Percentiles rank a stretch among this genome's conserved stretches.
Evolutionary conservation across 2,797 vertebrate genomes (phyloP).

Genomic region (Novumbra hubbsi): DNA sequence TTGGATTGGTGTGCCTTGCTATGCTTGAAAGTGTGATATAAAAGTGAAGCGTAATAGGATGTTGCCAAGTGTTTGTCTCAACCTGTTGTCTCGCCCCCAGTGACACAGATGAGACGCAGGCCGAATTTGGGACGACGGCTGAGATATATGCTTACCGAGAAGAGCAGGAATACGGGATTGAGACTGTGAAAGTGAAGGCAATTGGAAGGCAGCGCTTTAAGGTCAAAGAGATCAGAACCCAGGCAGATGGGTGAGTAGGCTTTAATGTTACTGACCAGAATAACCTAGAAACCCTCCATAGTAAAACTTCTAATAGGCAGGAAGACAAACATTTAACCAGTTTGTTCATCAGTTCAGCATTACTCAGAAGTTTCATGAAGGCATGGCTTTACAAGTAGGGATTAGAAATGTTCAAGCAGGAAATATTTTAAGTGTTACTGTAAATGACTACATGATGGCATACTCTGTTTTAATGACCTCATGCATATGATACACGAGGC

Average conservation of each 20-base stretch:
- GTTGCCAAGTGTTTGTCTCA: not conserved
- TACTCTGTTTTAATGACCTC: constrained; percentile 4
- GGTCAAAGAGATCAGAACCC: constrained; percentile 93
- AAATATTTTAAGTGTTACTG: constrained; percentile 8
- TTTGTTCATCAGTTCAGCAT: not conserved
- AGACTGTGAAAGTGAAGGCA: constrained; percentile 97
- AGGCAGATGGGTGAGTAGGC: constrained; percentile 90
- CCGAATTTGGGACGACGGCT: constrained; percentile 93
- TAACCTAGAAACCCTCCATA: not conserved
- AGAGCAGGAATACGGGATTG: constrained; percentile 94
- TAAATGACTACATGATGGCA: constrained; percentile 53
- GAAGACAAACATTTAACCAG: not conserved
- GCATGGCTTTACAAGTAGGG: not conserved
- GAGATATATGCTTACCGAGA: constrained; percentile 97
- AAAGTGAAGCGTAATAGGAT: not conserved
- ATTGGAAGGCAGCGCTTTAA: constrained; percentile 95
- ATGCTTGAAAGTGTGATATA: not conserved
- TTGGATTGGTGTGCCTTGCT: not conserved
- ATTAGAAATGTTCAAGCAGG: not conserved
- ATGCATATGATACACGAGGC: no score
- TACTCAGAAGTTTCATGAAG: not conserved
- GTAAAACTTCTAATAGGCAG: not conserved
- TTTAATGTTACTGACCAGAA: not conserved
- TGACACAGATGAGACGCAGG: constrained; percentile 59
- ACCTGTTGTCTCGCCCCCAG: constrained; percentile 36